Evolutionary conservation across 2,888 invertebrate genomes (phyloP), one percentile per base, ranked within the genome.

Genomic region (Neoascia interrupta): DNA sequence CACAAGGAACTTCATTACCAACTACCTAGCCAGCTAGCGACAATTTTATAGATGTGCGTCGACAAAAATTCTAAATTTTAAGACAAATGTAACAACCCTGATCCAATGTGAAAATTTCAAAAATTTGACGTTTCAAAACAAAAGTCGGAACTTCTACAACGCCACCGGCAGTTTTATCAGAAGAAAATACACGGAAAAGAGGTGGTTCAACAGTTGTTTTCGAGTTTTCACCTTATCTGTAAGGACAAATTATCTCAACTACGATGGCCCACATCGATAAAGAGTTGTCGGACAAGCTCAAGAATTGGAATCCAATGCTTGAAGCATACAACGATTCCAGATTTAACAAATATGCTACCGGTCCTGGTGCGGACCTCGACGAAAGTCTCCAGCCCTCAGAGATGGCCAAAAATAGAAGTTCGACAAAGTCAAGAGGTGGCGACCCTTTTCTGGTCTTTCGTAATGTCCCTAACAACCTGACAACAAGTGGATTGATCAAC

Each of bases 281-380:
- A n/a, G 75, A 81, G 3, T 5, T 82, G 11, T 60, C 28, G 11
- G 39, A 72, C 0, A 41, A 79, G 18, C 37, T 84, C 1, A 41
- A 70, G 13, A 5, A 68, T 13, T 84, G 84, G 84, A 84, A 84
- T 81, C 84, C 84, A 1, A 84, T 84, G 84, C 70, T 72, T n/a
- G 82, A 73, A 8, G 84, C 82, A 4, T 84, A 82, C 23, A 81
- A 75, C 21, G 82, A 83, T 36, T 69, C 74, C 0, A 66, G 82
- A 47, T 84, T 84, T 47, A 84, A 84, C 41, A 81, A 82, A 1
- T 84, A 84, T 18, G 53, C 53, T 3, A 82, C 79, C 8, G 84
- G 84, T 3, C 84, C 84, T 1, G 84, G 84, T 0, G 83, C 83
- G 2, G 74, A 81, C 11, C 49, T 84, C 3, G 83, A 82, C 53